These are phyloP conservation scores for Haemorhous mexicanus DNA, from an alignment of 2,113 vertebrate species.

Conservation along the genomic window DNA sequence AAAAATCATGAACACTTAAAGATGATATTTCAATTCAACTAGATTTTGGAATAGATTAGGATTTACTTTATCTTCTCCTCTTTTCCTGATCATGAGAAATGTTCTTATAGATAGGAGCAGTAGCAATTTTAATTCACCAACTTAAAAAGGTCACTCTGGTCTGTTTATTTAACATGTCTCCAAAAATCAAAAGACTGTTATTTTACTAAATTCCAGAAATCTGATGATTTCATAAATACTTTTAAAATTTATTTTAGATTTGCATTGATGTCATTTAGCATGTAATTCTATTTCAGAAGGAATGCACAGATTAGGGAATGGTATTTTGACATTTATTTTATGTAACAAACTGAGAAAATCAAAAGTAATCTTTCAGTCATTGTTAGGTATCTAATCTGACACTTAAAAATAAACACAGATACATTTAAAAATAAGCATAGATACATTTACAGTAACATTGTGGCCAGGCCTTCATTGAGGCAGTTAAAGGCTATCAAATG, in stretches of 20 bases:
- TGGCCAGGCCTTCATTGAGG: background rate
- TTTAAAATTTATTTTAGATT: background rate
- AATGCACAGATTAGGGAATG: background rate
- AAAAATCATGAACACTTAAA: background rate
- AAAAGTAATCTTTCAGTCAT: background rate
- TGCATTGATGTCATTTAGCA: background rate
- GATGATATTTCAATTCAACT: background rate
- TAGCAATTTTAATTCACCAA: background rate
- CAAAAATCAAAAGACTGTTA: background rate
- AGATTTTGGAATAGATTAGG: background rate
- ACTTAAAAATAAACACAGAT: background rate
- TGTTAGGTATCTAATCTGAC: background rate
- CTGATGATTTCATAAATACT: background rate
- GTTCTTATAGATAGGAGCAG: background rate
- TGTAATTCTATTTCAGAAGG: background rate
- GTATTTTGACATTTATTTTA: background rate
- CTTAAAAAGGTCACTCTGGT: background rate
- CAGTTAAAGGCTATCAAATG: background rate
- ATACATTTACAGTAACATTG: background rate
- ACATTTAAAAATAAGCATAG: background rate
- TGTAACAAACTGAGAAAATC: background rate
- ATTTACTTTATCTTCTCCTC: background rate
- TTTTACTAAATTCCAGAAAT: background rate
- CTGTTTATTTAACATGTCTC: background rate
- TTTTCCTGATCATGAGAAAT: background rate